A percentile compares a stretch with the other conserved stretches of the same genome.
These are phyloP conservation scores for Stegostoma tigrinum DNA, from an alignment of 2,113 vertebrate species.

Conservation along the genomic window DNA sequence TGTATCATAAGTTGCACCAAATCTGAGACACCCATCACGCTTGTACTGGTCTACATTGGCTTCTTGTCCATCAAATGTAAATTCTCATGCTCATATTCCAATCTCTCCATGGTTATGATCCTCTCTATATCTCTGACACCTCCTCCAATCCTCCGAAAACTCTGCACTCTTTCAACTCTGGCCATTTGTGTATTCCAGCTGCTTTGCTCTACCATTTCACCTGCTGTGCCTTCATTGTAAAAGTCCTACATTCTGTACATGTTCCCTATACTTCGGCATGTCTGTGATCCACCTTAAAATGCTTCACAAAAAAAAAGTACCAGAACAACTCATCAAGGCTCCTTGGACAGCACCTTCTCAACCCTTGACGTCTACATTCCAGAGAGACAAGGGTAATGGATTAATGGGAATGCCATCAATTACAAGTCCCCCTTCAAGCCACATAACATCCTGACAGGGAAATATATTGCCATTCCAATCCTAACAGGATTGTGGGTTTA, in stretches of 20 bases:
- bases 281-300: not conserved
- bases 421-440: no score
- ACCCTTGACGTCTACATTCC: no score
- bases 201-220: not conserved
- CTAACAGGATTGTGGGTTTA: no score
- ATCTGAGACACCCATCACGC: no score
- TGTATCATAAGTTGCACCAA: not conserved
- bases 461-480: no score
- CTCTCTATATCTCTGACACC: not conserved
- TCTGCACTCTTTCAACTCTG: not conserved
- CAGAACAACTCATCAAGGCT: no score
- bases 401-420: no score
- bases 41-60: not conserved
- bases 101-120: not conserved
- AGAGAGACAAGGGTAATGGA: no score
- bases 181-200: not conserved
- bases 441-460: no score
- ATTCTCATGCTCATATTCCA: not conserved
- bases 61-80: not conserved
- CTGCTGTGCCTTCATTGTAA: not conserved
- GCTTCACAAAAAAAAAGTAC: not conserved
- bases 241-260: not conserved
- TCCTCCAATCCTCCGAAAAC: not conserved
- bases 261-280: not conserved
- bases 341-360: no score